A percentile compares a stretch with the other conserved stretches of the same genome.
Conservation (phyloP, 2,113 vertebrate species). For the Clinocottus analis region DNA sequence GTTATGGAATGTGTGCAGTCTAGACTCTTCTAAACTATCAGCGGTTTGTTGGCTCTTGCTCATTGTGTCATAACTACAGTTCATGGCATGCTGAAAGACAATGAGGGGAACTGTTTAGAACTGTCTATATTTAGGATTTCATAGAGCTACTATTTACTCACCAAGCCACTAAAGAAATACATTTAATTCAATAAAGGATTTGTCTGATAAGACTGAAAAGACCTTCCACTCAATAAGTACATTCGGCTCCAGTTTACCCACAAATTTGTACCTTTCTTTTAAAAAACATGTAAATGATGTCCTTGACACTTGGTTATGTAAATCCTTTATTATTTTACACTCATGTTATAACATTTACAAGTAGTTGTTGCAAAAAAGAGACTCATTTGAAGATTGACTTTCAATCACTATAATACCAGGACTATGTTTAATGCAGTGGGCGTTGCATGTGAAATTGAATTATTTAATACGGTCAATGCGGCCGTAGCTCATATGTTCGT, state of each 20-base stretch:
- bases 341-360: background rate
- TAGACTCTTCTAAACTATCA: background rate
- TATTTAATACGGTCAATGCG: background rate
- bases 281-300: no score
- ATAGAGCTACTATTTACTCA: no score
- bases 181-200: no score
- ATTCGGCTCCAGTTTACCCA: constrained; percentile 48
- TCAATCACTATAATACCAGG: background rate
- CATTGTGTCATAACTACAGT: constrained; percentile 35
- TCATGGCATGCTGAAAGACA: constrained; percentile 57
- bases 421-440: background rate
- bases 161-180: no score
- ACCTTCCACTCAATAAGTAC: constrained; percentile 24
- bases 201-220: no score
- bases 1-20: constrained; percentile 10
- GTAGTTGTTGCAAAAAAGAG: background rate
- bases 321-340: background rate
- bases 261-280: constrained; percentile 11
- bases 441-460: background rate
- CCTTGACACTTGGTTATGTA: constrained; percentile 3
- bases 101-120: no score
- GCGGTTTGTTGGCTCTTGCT: background rate
- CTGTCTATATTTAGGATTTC: no score
- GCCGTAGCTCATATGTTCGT: background rate
- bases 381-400: background rate